Evolutionary conservation across 2,888 invertebrate genomes (phyloP).

Genomic region (Chromoteleia sp.): DNA sequence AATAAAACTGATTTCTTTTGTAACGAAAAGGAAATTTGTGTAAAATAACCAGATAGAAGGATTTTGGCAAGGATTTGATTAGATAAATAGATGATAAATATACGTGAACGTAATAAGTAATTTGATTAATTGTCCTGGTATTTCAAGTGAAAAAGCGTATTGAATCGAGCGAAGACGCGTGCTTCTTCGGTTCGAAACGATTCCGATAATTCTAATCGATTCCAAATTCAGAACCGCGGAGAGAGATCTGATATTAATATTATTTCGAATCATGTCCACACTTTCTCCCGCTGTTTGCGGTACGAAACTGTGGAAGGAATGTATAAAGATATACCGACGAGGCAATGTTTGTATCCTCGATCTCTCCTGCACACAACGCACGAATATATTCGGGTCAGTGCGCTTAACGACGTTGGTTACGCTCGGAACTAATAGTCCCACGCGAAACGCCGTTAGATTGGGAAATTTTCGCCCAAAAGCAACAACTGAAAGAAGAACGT

Average conservation of each 20-base stretch:
- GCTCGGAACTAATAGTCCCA: slow-evolving; percentile 33
- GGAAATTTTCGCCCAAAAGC: slow-evolving; percentile 10
- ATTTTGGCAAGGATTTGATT: no score
- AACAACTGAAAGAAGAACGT: neutral
- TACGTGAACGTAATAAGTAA: no score
- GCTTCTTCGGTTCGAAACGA: neutral
- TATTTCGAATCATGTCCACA: slow-evolving; percentile 39
- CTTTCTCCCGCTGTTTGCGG: slow-evolving; percentile 50
- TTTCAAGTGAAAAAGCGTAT: no score
- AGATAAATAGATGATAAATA: no score
- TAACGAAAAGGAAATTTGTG: no score
- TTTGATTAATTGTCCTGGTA: no score
- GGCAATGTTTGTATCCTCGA: slow-evolving; percentile 50
- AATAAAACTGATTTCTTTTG: no score
- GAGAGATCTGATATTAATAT: slow-evolving; percentile 47
- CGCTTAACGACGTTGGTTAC: slow-evolving; percentile 43
- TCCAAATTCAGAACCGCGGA: slow-evolving; percentile 14
- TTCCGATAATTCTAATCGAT: slow-evolving; percentile 25
- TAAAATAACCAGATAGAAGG: no score
- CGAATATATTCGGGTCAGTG: slow-evolving; percentile 53
- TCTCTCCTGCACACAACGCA: slow-evolving; percentile 50
- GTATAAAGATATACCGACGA: slow-evolving; percentile 51
- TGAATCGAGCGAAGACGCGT: no score
- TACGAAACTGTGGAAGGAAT: slow-evolving; percentile 46
- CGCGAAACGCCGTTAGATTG: slow-evolving; percentile 38